Conservation (phyloP, 2,113 vertebrate genomes). For the Melanocharis versteri region DNA sequence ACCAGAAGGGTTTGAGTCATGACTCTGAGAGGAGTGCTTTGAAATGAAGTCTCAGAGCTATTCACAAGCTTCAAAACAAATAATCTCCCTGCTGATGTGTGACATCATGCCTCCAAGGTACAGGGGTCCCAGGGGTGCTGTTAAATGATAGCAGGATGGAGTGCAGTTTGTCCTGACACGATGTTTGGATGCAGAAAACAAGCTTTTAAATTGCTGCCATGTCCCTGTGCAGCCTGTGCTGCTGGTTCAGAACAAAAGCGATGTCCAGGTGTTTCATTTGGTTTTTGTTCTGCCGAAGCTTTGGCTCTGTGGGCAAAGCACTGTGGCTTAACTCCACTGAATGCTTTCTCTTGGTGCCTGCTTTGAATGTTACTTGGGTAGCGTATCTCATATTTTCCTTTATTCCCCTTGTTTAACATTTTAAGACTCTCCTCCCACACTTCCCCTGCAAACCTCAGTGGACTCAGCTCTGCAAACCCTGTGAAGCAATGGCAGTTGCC, state of each 20-base stretch:
- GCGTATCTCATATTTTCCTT: not conserved
- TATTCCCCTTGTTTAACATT: not conserved
- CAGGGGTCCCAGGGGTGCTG: not conserved
- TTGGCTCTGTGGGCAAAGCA: not conserved
- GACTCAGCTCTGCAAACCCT: not conserved
- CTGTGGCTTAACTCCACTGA: not conserved
- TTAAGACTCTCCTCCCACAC: not conserved
- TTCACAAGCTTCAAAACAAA: slow-evolving; percentile 32
- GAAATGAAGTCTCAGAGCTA: slow-evolving; percentile 26
- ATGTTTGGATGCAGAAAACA: slow-evolving; percentile 5
- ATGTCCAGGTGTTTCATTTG: not conserved
- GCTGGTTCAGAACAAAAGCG: not conserved
- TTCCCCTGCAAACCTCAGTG: not conserved
- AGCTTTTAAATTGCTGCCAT: not conserved
- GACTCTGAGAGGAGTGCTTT: not conserved
- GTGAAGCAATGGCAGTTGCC: not conserved
- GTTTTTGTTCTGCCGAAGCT: not conserved
- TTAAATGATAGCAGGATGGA: not conserved
- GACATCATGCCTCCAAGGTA: slow-evolving; percentile 15
- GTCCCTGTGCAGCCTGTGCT: not conserved
- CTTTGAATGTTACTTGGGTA: not conserved
- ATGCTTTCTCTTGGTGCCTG: not conserved
- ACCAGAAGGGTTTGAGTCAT: slow-evolving; percentile 11
- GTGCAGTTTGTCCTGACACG: not conserved
- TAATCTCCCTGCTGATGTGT: not conserved